Conservation (phyloP, 2,113 vertebrate genomes). For the Ia io region DNA sequence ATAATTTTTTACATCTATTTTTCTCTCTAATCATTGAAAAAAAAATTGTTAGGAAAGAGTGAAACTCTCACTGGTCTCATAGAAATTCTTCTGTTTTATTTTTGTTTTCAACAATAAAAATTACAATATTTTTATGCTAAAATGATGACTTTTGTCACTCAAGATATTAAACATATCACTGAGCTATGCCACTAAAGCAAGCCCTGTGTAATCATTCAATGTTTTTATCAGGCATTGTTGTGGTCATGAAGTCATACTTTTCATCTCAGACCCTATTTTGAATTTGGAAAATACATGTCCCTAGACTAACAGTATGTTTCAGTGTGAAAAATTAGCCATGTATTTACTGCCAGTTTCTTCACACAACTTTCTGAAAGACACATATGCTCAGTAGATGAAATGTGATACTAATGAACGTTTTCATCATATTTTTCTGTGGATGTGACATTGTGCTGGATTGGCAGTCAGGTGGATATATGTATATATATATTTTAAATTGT, state of each 20-base stretch:
- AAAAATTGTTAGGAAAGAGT: not conserved
- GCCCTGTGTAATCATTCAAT: not conserved
- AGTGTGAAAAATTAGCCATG: not conserved
- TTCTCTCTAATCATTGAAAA: not conserved
- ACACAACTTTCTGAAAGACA: not conserved
- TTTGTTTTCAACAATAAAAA: not conserved
- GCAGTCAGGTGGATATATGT: not conserved
- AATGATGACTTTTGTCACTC: not conserved
- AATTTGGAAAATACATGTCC: not conserved
- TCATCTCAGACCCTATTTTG: not conserved
- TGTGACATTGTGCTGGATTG: not conserved
- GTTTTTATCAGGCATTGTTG: not conserved
- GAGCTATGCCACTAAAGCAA: not conserved
- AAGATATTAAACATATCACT: not conserved
- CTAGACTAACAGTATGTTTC: not conserved
- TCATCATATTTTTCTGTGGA: not conserved
- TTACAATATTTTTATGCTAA: not conserved
- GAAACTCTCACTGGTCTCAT: not conserved
- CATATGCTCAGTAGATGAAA: not conserved
- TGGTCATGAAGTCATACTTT: not conserved
- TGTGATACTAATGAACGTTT: not conserved
- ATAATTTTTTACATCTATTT: not conserved
- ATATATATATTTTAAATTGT: not conserved
- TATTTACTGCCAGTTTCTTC: not conserved
- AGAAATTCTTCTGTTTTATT: not conserved